Percentiles rank a stretch among this genome's conserved stretches.
Conservation (phyloP, 1,140 invertebrate species). For the Marisa cornuarietis region DNA sequence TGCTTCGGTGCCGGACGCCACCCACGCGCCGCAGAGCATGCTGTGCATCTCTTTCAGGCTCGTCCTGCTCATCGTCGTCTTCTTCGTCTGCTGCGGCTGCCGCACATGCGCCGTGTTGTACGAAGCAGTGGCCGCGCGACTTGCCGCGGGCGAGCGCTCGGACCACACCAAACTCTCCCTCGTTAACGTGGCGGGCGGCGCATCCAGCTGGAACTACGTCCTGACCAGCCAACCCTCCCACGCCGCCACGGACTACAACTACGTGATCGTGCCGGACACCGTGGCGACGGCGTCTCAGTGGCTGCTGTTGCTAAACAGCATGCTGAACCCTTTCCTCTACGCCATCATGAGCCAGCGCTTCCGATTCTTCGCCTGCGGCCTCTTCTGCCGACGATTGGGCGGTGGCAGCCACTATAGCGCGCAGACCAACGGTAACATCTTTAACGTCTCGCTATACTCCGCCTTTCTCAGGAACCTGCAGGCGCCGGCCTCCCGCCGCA, state of each 20-base stretch:
- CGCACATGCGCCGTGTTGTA: neutral
- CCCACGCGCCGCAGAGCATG: neutral
- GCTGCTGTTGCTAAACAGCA: conserved; percentile 27
- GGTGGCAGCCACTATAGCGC: neutral
- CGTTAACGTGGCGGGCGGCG: conserved; percentile 28
- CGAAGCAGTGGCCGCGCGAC: conserved; percentile 4
- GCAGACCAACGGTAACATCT: neutral
- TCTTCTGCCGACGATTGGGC: neutral
- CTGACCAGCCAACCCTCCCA: neutral
- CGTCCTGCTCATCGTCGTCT: neutral
- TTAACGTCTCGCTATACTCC: conserved; percentile 13
- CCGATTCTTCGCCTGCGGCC: conserved; percentile 18
- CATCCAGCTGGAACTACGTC: neutral
- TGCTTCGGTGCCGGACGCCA: neutral
- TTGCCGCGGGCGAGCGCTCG: conserved; percentile 23
- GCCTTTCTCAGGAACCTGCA: conserved; percentile 7
- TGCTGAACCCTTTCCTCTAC: conserved; percentile 41
- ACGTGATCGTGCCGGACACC: too few relatives aligned
- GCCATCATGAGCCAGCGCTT: conserved; percentile 37
- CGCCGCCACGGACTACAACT: too few relatives aligned
- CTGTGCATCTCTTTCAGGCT: conserved; percentile 1
- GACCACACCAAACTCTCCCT: conserved; percentile 21
- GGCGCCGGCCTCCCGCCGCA: neutral
- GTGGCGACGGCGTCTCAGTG: conserved; percentile 19
- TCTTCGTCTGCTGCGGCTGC: conserved; percentile 3